Evolutionary conservation across 2,888 invertebrate species (phyloP).

Genomic region (Furcula furcula): DNA sequence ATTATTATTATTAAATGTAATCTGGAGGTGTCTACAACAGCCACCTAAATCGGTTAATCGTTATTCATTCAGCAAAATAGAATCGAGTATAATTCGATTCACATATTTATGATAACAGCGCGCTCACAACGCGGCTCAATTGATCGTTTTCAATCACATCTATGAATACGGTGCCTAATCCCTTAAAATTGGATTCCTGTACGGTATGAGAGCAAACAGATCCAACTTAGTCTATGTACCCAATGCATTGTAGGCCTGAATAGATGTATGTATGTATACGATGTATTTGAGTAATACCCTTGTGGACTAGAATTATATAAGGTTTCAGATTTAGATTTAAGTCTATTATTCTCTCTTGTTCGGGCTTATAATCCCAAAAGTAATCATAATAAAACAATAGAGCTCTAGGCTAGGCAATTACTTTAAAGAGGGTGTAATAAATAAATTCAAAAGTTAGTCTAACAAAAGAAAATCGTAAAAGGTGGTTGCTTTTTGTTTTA

Average conservation of each 20-base stretch:
- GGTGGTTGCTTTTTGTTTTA: too few relatives aligned
- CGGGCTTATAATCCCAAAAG: not conserved
- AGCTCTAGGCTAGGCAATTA: not conserved
- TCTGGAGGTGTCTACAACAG: too few relatives aligned
- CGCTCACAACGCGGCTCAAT: slow-evolving; percentile 9
- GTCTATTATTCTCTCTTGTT: not conserved
- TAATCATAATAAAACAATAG: not conserved
- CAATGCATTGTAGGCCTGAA: slow-evolving; percentile 19
- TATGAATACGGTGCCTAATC: slow-evolving; percentile 47
- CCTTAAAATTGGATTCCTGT: slow-evolving; percentile 54
- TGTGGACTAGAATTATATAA: not conserved
- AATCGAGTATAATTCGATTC: not conserved
- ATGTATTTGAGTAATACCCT: not conserved
- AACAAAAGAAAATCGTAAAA: too few relatives aligned
- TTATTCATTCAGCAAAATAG: not conserved
- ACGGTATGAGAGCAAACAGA: slow-evolving; percentile 46
- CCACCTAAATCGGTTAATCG: not conserved
- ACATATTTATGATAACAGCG: not conserved
- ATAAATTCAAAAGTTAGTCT: too few relatives aligned
- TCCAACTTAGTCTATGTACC: slow-evolving; percentile 27
- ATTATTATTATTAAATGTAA: too few relatives aligned
- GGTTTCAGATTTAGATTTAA: not conserved
- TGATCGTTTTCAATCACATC: slow-evolving; percentile 44
- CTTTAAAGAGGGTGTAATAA: not conserved
- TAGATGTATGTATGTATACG: too few relatives aligned